Percentiles rank a stretch among this genome's conserved stretches.
phyloP scores from a whole-genome alignment of 2,113 vertebrate genomes.

The Chiloscyllium plagiosum region DNA sequence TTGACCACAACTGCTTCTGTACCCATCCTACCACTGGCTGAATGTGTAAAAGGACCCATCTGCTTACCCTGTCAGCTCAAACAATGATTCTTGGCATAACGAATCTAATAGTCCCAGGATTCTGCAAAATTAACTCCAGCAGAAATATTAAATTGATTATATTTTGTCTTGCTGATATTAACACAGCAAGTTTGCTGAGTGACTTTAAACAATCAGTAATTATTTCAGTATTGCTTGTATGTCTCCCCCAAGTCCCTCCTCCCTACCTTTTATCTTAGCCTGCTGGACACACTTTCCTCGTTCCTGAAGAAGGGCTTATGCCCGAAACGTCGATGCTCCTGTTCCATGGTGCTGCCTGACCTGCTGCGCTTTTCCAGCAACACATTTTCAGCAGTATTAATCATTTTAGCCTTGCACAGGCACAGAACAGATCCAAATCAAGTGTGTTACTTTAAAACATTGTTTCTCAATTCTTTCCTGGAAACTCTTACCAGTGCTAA shows the following conservation, averaged over 20 bases:
- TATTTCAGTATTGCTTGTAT: neutral
- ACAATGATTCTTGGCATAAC: no score
- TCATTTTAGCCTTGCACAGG: neutral
- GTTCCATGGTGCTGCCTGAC: no score
- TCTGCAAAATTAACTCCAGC: neutral
- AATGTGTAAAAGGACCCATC: neutral
- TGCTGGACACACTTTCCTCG: no score
- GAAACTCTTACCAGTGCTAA: neutral
- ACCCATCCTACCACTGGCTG: neutral
- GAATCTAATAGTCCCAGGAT: neutral
- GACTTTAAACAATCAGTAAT: slow-evolving; percentile 9
- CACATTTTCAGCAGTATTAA: no score
- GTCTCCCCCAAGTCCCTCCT: no score
- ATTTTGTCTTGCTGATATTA: slow-evolving; percentile 12
- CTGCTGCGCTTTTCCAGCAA: no score
- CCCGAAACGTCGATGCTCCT: no score
- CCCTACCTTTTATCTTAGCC: no score
- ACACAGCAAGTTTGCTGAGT: neutral
- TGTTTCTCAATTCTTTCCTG: neutral
- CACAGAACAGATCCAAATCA: neutral
- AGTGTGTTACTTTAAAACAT: neutral
- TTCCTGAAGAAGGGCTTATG: no score
- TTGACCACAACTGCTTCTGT: neutral
- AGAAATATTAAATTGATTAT: neutral
- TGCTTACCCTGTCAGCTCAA: neutral